Percentiles rank a stretch among this genome's conserved stretches.
Evolutionary conservation across 2,797 vertebrate genomes (phyloP).

Genomic region (Prunella strophiata): DNA sequence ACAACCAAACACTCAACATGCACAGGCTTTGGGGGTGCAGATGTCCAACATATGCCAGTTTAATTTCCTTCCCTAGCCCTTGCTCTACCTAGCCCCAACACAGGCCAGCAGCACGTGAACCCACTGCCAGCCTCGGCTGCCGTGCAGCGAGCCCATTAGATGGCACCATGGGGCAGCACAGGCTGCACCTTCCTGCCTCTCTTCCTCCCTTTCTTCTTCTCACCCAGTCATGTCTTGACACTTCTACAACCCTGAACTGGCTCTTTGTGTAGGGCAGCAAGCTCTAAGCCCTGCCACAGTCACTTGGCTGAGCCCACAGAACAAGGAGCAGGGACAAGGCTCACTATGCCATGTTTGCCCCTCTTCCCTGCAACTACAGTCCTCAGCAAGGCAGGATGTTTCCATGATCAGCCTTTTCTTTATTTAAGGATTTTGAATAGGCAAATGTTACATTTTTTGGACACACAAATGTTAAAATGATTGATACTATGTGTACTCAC

Average conservation of each 20-base stretch:
- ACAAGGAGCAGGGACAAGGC: not conserved
- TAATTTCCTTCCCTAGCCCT: not conserved
- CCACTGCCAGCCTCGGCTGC: accelerated
- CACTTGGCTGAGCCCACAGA: not conserved
- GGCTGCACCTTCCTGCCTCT: not conserved
- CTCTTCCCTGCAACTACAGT: not conserved
- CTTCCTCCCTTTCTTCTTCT: not conserved
- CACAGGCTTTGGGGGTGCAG: not conserved
- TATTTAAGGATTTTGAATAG: slow-evolving; percentile 43
- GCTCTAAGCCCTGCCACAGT: not conserved
- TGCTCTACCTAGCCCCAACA: accelerated
- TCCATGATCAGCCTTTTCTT: slow-evolving; percentile 48
- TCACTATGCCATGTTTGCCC: accelerated
- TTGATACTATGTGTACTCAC: not conserved
- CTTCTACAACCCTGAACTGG: not conserved
- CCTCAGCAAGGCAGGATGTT: not conserved
- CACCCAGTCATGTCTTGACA: not conserved
- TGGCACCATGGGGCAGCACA: slow-evolving; percentile 34
- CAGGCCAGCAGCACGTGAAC: accelerated
- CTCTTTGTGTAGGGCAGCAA: not conserved
- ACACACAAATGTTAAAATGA: not conserved
- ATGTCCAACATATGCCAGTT: not conserved
- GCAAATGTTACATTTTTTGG: not conserved
- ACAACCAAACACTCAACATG: accelerated
- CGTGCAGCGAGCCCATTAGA: not conserved